Evolutionary conservation across 1,140 invertebrate species (phyloP).

Genomic region (Proctacanthus coquilletti): DNA sequence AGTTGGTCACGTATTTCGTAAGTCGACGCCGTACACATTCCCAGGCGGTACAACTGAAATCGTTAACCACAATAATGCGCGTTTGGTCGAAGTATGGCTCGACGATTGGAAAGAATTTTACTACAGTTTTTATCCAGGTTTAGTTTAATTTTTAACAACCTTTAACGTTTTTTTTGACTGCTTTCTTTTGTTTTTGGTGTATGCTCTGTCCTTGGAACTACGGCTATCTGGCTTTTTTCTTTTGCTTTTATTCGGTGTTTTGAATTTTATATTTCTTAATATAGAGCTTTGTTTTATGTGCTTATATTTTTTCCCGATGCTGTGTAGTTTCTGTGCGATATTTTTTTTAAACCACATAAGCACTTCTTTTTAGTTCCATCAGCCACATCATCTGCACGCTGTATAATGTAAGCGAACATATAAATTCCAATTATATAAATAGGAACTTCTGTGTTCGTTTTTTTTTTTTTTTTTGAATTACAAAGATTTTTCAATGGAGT

Average conservation of each 20-base stretch:
- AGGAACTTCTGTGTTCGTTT: not conserved
- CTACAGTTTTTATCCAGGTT: slow-evolving; percentile 95
- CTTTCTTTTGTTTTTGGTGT: not conserved
- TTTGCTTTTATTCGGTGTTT: no score
- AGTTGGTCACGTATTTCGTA: slow-evolving; percentile 94
- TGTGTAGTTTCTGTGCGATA: no score
- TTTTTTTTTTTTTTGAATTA: not conserved
- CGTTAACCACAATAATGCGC: slow-evolving; percentile 96
- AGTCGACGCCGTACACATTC: slow-evolving; percentile 98
- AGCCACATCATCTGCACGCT: no score
- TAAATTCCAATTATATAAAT: no score
- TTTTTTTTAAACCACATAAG: no score
- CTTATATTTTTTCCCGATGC: no score
- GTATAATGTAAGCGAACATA: not conserved
- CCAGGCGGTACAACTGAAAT: slow-evolving; percentile 95
- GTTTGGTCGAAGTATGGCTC: slow-evolving; percentile 93
- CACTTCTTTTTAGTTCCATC: no score
- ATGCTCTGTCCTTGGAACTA: no score
- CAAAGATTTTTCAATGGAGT: not conserved
- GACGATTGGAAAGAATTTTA: slow-evolving; percentile 97
- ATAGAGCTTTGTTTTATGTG: no score
- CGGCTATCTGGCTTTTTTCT: no score
- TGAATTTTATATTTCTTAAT: no score
- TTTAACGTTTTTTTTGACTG: slow-evolving; percentile 2
- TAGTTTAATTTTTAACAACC: slow-evolving; percentile 8